Conservation (phyloP, 2,888 invertebrate species). For the Volucella inflata region DNA sequence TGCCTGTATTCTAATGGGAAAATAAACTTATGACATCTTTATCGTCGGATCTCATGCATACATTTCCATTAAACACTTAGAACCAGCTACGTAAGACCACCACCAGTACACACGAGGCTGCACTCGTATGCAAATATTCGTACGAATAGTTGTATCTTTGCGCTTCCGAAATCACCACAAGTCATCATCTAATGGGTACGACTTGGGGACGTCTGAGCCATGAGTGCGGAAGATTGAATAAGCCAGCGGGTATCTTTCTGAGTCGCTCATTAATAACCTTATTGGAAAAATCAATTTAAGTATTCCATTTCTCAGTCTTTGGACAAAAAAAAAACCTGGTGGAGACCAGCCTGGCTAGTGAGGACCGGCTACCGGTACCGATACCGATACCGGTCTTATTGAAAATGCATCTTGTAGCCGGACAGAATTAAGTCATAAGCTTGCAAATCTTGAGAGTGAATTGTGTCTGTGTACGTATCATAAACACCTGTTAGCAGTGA, state of each 20-base stretch:
- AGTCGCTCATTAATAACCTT: constrained; percentile 40
- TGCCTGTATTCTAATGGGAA: constrained; percentile 52
- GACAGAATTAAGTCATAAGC: constrained; percentile 49
- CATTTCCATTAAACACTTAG: background rate
- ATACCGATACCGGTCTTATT: constrained; percentile 11
- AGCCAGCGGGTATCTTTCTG: constrained; percentile 29
- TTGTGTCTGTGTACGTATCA: background rate
- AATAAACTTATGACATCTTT: constrained; percentile 62
- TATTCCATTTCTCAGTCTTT: constrained; percentile 8
- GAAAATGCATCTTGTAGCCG: background rate
- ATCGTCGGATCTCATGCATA: constrained; percentile 38
- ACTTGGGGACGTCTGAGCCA: background rate
- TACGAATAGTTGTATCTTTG: too few relatives aligned
- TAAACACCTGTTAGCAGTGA: constrained; percentile 47
- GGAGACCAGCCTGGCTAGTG: too few relatives aligned
- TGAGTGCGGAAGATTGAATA: constrained; percentile 40
- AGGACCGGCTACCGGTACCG: background rate
- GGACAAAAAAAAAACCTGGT: too few relatives aligned
- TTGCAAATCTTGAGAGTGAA: background rate
- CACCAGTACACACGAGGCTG: constrained; percentile 8
- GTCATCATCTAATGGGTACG: constrained; percentile 7
- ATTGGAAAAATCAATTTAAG: constrained; percentile 57
- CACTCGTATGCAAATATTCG: constrained; percentile 51
- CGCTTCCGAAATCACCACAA: background rate
- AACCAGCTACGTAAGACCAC: background rate